Conservation (phyloP, 2,113 vertebrate species). For the Myrmophylax atrothorax region DNA sequence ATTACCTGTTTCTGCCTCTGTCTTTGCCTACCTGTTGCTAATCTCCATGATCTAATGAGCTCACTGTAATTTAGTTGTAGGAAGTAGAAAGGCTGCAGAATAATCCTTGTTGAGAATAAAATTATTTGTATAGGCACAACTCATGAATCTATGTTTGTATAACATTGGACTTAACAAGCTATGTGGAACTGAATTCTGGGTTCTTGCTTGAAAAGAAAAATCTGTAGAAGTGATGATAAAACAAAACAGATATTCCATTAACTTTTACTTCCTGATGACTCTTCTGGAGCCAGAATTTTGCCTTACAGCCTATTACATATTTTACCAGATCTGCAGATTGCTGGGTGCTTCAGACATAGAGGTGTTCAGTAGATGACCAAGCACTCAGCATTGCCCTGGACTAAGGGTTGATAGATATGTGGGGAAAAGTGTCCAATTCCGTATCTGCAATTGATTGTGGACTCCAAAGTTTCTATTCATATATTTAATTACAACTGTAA, state of each 20-base stretch:
- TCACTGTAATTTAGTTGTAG: neutral
- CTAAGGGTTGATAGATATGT: neutral
- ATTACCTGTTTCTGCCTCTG: neutral
- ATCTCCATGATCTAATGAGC: neutral
- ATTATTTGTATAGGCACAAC: neutral
- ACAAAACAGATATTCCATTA: neutral
- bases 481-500: neutral
- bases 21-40: neutral
- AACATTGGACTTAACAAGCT: neutral
- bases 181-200: neutral
- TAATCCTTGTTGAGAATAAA: constrained; percentile 11
- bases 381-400: neutral
- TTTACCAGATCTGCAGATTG: neutral
- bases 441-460: neutral
- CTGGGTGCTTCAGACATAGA: neutral
- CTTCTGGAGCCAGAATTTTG: neutral
- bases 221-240: neutral
- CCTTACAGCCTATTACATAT: neutral
- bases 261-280: neutral
- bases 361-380: neutral
- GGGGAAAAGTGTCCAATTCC: neutral
- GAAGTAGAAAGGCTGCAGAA: constrained; percentile 35
- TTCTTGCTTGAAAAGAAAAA: neutral
- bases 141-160: neutral
- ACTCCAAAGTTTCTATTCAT: neutral